Base-by-base conservation (phyloP, 2,888 invertebrate species). In the Acanthoscelides obtectus region DNA sequence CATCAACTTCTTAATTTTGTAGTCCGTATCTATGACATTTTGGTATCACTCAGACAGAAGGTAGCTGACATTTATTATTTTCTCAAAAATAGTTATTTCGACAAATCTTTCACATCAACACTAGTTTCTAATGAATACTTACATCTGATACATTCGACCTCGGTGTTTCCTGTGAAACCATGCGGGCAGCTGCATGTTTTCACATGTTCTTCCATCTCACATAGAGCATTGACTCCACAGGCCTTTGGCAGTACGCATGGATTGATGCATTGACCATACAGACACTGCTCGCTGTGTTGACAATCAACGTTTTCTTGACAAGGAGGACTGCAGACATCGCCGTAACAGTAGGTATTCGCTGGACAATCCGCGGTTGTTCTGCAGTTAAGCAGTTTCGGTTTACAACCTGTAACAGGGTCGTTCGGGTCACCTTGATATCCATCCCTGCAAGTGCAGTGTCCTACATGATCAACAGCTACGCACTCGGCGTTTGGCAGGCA, bases 401-500 rank as follows among this genome's bases (percentile, higher is more conserved):
- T 88, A 82, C 96, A 96, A 66, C 95, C 96, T 75, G 88, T 80
- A 75, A 86, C 87, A 68, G 90, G 86, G 84, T 92, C 91, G 74
- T 88, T 88, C 64, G 94, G 90, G 85, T 93, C 90, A 72, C 95
- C 95, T 82, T 91, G 89, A 81, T 93, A 96, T 71, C 94, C 95
- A 76, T 87, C 83, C 79, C 91, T 90, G 83, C 96, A 96, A 79
- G 90, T 90, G 82, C 97, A 97, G 78, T 90, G 89, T 19, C 92
- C 93, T 64, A 87, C 87, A 84, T 96, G 96, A 80, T 93, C 90
- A 71, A 89, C 87, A 73, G 94, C 91, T 72, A 90, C 83, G 84
- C 97, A 97, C 82, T 95, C 94, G 25, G 96, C 90, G 84, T 96
- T 96, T 2, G 90, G 89, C 71, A 95, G 95, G 86, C 97, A 97